phyloP scores from a whole-genome alignment of 1,140 invertebrate species.

The Triops cancriformis region DNA sequence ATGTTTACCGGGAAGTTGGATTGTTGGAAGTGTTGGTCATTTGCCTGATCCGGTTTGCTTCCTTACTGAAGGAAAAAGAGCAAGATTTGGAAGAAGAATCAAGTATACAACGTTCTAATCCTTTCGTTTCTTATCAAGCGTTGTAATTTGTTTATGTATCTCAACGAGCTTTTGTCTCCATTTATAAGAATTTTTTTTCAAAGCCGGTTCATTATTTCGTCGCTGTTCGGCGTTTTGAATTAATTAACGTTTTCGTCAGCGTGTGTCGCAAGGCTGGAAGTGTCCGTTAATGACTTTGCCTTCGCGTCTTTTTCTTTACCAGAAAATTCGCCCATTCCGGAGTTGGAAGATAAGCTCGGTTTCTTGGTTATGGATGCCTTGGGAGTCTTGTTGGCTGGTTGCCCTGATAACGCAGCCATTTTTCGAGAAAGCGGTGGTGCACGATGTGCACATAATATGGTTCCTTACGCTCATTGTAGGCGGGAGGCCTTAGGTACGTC shows the following conservation, averaged over 20 bases:
- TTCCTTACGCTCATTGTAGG: constrained; percentile 73
- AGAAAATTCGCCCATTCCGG: constrained; percentile 40
- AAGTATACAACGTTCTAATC: constrained; percentile 31
- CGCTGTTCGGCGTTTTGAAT: neutral
- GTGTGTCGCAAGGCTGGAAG: neutral
- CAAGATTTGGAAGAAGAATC: constrained; percentile 36
- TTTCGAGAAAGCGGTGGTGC: constrained; percentile 88
- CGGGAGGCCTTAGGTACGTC: constrained; percentile 61
- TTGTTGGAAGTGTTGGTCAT: constrained; percentile 93
- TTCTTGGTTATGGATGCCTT: constrained; percentile 78
- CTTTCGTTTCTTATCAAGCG: neutral
- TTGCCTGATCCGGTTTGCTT: constrained; percentile 78
- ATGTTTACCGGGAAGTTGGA: constrained; percentile 96
- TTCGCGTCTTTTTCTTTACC: constrained; percentile 31
- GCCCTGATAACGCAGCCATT: constrained; percentile 79
- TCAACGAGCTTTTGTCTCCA: neutral
- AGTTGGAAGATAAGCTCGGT: constrained; percentile 62
- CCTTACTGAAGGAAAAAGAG: constrained; percentile 62
- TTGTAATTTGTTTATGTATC: constrained; percentile 12
- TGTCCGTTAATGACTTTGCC: neutral
- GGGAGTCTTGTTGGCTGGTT: constrained; percentile 66
- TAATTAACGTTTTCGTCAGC: neutral
- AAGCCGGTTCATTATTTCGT: constrained; percentile 18
- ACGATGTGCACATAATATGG: constrained; percentile 79
- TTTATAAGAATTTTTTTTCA: constrained; percentile 10